These are phyloP conservation scores for Heterodera schachtii DNA, from an alignment of 1,140 invertebrate genomes.

Conservation along the genomic window DNA sequence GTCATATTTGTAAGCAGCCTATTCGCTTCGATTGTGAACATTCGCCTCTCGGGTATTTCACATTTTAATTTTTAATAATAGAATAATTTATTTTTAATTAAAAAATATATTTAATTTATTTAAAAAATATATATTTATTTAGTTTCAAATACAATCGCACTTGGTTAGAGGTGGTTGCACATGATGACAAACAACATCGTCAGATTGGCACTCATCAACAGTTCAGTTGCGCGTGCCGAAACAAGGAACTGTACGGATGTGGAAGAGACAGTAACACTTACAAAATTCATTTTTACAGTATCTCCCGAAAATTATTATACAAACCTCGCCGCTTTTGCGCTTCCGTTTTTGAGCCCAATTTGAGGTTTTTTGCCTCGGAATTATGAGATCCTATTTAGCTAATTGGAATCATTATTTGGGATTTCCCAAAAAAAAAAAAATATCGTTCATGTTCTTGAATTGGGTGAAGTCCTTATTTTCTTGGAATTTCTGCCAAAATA, in stretches of 20 bases:
- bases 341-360: no score
- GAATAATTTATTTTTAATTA: no score
- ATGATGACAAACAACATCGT: neutral
- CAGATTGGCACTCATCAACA: conserved; percentile 4
- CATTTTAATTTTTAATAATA: neutral
- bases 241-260: conserved; percentile 7
- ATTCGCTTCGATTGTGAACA: conserved; percentile 30
- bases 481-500: no score
- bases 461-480: no score
- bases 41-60: conserved; percentile 12
- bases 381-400: no score
- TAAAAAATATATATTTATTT: neutral
- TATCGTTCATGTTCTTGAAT: no score
- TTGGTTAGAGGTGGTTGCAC: neutral
- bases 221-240: conserved; percentile 12
- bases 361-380: no score
- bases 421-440: no score
- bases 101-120: neutral
- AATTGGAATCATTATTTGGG: no score
- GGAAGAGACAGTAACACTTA: conserved; percentile 4
- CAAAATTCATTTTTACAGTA: neutral
- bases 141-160: conserved; percentile 5
- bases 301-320: no score
- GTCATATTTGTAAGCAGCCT: conserved; percentile 14
- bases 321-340: no score